A percentile compares a stretch with the other conserved stretches of the same genome.
These are phyloP conservation scores for Bugula neritina DNA, from an alignment of 2,888 invertebrate species.

Conservation along the genomic window DNA sequence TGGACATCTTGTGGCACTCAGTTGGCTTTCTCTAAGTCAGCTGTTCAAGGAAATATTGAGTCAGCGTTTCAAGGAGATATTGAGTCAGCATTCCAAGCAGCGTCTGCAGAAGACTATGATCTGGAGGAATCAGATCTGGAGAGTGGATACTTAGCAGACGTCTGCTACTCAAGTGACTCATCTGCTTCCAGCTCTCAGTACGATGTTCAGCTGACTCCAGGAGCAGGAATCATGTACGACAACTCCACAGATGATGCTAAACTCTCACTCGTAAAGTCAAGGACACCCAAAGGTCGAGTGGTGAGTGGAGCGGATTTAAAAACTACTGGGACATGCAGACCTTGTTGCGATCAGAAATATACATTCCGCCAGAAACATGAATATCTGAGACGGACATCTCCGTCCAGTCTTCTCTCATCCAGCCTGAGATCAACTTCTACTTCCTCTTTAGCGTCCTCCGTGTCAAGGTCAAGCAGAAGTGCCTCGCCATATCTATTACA, in stretches of 20 bases:
- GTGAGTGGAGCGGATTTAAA: background rate
- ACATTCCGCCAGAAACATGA: background rate
- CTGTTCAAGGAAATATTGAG: too few relatives aligned
- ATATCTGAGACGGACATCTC: constrained; percentile 2
- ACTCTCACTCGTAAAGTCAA: background rate
- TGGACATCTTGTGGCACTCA: too few relatives aligned
- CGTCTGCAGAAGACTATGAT: too few relatives aligned
- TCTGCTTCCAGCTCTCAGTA: background rate
- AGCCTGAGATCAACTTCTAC: background rate
- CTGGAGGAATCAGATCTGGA: background rate
- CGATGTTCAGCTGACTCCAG: background rate
- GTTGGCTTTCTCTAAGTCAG: too few relatives aligned
- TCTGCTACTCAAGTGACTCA: background rate
- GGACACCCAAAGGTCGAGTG: background rate
- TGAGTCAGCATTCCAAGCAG: too few relatives aligned
- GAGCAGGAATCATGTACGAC: background rate
- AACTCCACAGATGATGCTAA: constrained; percentile 19
- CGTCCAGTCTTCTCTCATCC: background rate
- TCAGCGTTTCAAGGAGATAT: too few relatives aligned
- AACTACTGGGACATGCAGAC: background rate
- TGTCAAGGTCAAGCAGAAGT: background rate
- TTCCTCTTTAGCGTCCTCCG: background rate
- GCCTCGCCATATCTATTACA: background rate
- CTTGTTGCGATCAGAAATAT: constrained; percentile 18
- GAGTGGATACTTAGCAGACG: background rate